Percentiles rank a stretch among this genome's conserved stretches.
Conservation (phyloP, 1,140 invertebrate genomes). For the Eurosta solidaginis region DNA sequence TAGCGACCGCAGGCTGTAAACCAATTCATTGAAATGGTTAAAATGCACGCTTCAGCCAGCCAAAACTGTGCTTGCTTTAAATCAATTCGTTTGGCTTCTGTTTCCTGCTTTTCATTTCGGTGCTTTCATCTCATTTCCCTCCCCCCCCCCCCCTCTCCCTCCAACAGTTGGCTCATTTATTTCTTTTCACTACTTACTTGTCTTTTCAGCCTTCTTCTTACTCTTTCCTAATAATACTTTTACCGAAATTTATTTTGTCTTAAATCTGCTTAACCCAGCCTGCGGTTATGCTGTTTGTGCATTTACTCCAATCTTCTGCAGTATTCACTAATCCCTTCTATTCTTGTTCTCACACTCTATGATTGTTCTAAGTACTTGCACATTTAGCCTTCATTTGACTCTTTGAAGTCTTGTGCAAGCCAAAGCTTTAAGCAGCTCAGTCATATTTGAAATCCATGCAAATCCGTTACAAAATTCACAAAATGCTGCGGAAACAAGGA, state of each 20-base stretch:
- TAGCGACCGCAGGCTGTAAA: neutral
- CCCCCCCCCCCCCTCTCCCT: too few relatives aligned
- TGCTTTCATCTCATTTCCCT: neutral
- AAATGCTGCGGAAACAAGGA: neutral
- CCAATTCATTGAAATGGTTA: conserved; percentile 10
- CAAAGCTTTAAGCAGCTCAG: neutral
- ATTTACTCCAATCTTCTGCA: neutral
- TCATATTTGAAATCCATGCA: conserved; percentile 2
- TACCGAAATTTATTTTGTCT: neutral
- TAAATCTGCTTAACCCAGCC: neutral
- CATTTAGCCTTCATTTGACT: neutral
- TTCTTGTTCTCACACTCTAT: neutral
- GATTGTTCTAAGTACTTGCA: too few relatives aligned
- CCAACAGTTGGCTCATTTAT: too few relatives aligned
- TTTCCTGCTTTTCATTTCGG: too few relatives aligned
- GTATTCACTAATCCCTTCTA: too few relatives aligned
- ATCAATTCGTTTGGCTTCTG: conserved; percentile 21
- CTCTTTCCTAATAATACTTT: too few relatives aligned
- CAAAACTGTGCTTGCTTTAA: neutral
- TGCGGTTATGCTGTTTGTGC: neutral
- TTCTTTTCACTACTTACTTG: neutral
- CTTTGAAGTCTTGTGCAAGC: neutral
- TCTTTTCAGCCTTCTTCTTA: neutral
- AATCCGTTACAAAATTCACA: neutral
- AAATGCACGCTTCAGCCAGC: neutral